Evolutionary conservation across 2,113 vertebrate species (phyloP).

Genomic region (Oophaga pumilio): DNA sequence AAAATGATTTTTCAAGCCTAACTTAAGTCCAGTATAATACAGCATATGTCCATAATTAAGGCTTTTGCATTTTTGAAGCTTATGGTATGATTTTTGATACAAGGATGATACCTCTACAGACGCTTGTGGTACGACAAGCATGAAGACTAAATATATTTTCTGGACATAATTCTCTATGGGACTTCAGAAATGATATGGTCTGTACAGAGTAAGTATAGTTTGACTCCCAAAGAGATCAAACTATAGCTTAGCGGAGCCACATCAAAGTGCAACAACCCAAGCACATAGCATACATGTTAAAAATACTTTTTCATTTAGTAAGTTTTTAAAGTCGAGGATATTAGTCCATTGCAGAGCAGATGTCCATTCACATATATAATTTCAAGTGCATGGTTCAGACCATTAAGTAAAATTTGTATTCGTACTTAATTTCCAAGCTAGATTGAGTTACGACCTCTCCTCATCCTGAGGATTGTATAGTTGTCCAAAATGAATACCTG

Average conservation of each 20-base stretch:
- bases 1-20: slow-evolving; percentile 43
- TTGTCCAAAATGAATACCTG: too few relatives aligned
- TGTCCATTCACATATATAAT: background rate
- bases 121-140: slow-evolving; percentile 29
- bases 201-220: slow-evolving; percentile 31
- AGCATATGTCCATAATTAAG: slow-evolving; percentile 55
- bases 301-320: slow-evolving; percentile 10
- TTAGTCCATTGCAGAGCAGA: background rate
- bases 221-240: slow-evolving; percentile 30
- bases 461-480: too few relatives aligned
- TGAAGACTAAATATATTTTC: slow-evolving; percentile 31
- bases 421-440: too few relatives aligned
- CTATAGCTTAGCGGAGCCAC: background rate
- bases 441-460: too few relatives aligned
- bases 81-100: slow-evolving; percentile 51
- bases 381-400: too few relatives aligned
- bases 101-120: slow-evolving; percentile 48
- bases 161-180: slow-evolving; percentile 30
- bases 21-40: slow-evolving; percentile 32
- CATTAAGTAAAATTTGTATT: too few relatives aligned
- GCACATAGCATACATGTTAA: background rate
- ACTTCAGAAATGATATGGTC: slow-evolving; percentile 55
- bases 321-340: background rate
- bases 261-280: slow-evolving; percentile 26
- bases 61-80: slow-evolving; percentile 36